A percentile compares a stretch with the other conserved stretches of the same genome.
Conservation (phyloP, 1,140 invertebrate species). For the Campoletis sonorensis region DNA sequence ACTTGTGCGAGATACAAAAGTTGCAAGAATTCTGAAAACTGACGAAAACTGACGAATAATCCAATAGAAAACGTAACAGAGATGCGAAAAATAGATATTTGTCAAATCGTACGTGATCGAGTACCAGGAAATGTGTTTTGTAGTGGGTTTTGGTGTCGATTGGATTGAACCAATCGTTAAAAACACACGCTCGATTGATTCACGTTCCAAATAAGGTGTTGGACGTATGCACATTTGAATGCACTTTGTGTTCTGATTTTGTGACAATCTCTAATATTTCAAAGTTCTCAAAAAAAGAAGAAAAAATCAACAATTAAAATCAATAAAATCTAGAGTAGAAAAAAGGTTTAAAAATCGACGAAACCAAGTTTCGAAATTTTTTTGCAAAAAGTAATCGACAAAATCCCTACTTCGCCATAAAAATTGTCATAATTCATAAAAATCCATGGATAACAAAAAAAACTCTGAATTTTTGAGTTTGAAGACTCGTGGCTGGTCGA, state of each 20-base stretch:
- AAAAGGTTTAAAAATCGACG: no score
- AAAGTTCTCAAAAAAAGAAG: no score
- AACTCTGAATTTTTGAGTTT: no score
- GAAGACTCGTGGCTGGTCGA: background rate
- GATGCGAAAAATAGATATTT: no score
- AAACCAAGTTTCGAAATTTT: no score
- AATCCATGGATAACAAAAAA: no score
- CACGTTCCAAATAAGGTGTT: background rate
- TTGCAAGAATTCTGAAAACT: background rate
- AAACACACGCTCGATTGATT: slow-evolving; percentile 11
- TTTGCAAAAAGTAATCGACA: no score
- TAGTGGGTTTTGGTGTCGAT: slow-evolving; percentile 26
- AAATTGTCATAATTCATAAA: no score
- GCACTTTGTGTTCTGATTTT: slow-evolving; percentile 16
- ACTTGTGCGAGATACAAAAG: background rate
- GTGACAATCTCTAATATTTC: background rate
- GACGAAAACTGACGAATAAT: background rate
- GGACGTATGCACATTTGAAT: background rate
- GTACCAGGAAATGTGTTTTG: background rate
- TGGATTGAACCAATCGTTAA: slow-evolving; percentile 21
- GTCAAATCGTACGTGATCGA: background rate
- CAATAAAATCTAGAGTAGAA: no score
- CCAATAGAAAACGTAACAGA: no score
- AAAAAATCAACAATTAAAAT: no score
- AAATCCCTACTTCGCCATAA: no score